phyloP scores from a whole-genome alignment of 1,140 invertebrate genomes.

The Diorhabda carinulata region DNA sequence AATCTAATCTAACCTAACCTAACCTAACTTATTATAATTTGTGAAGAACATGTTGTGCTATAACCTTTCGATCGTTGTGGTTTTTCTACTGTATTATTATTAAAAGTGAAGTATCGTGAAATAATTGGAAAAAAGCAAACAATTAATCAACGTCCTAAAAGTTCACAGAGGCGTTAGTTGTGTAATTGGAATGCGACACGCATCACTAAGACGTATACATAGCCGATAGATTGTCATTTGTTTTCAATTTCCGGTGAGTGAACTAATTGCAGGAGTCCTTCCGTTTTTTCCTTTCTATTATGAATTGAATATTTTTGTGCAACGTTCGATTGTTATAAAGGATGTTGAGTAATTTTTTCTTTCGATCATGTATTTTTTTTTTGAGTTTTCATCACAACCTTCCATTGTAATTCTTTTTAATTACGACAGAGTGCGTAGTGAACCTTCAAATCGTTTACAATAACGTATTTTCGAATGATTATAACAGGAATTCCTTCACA shows the following conservation, averaged over 20 bases:
- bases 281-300: conserved; percentile 28
- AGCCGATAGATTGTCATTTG: conserved; percentile 29
- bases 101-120: too few relatives aligned
- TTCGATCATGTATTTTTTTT: not conserved
- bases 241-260: conserved; percentile 33
- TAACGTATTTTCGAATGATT: too few relatives aligned
- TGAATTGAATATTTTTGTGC: conserved; percentile 1
- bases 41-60: too few relatives aligned
- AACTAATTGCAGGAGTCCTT: conserved; percentile 31
- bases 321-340: not conserved
- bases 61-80: too few relatives aligned
- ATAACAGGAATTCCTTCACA: too few relatives aligned
- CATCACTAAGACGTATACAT: conserved; percentile 13
- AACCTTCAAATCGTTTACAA: not conserved
- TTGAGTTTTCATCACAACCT: not conserved
- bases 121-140: not conserved
- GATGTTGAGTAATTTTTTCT: not conserved
- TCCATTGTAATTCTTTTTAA: not conserved
- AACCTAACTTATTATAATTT: too few relatives aligned
- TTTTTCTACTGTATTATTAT: too few relatives aligned
- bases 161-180: not conserved
- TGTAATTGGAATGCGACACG: not conserved
- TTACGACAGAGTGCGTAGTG: not conserved
- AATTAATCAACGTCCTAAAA: not conserved
- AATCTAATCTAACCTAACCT: too few relatives aligned